Evolutionary conservation across 2,113 vertebrate species (phyloP), one percentile per base, ranked within the genome.

Genomic region (Saccopteryx leptura): DNA sequence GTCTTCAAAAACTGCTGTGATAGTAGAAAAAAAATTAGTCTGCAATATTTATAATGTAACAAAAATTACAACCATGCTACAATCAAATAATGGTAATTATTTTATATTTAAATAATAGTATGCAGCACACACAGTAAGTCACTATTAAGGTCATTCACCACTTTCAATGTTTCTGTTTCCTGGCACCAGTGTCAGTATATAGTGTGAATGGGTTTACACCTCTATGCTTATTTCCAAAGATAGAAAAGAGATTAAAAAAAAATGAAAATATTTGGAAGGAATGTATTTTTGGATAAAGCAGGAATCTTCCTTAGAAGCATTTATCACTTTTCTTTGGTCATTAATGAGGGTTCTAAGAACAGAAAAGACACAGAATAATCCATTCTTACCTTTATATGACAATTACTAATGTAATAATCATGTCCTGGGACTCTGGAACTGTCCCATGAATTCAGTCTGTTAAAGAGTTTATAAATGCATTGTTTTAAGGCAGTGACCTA

Each of bases 1-100:
- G 56, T 97, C 98, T 97, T 98, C 96, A 96, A 97, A 98, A 98
- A 91, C 96, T 97, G 96, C 96, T 96, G 92, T 83, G 80, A 87
- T 90, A 28, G 92, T 92, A 74, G 46, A 39, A 63, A 96, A 81
- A 79, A 93, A 94, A 96, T 85, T 63, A 76, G 83, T 94, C 91
- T 97, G 93, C 4, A 87, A 92, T 97, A 98, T 98, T 98, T 98
- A 97, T 98, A 97, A 97, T 98, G 97, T 78, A 78, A 98, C 78
- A 97, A 98, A 98, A 98, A 98, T 98, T 96, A 96, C 69, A 85
- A 71, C 90, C 26, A 74, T 80, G 82, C 91, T 95, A 91, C 88
- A 95, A 96, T 95, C 92, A 96, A 98, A 96, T 96, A 93, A 93
- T 83, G 92, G 52, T 93, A 95, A 97, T 94, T 90, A 81, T 85